Base-by-base conservation (phyloP, 1,140 invertebrate species). In the Grapholita molesta region DNA sequence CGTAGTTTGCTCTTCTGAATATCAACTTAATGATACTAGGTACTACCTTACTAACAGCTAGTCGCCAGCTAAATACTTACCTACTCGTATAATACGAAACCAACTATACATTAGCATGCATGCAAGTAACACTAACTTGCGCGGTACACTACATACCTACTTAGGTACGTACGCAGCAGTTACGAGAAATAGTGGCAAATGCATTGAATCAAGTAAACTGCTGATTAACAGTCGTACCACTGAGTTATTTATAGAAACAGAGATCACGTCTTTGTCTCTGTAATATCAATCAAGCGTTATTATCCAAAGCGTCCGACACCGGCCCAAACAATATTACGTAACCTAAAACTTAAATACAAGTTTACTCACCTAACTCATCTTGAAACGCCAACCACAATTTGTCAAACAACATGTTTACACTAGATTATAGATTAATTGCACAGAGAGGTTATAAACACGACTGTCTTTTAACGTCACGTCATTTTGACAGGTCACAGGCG, bases 241-340 rank as follows among this genome's bases (percentile, higher is more conserved):
- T 71, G 70, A 75, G 76, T 75, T 91, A 91, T 91, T 87, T 89
- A 80, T 89, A 91, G 89, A 86, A 78, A 83, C 79, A 86, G 82
- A 89, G 88, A 90, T 88, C 88, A 88, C 81, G 77, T 83, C 87
- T 88, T 88, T 88, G 87, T 89, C 82, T 88, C 77, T 80, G 76
- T 86, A 86, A 84, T 88, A 80, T 88, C 69, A 87, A 82, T 79
- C 71, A 82, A 81, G 75, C 79, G 71, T 72, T 75, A 66, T 71
- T 73, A 72, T 67, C 70, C 70, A 70, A 72, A 52, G 69, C 67
- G 38, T 32, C 70, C 69, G 30, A 74, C 66, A 66, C 72, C 78
- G 78, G 75, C 78, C 81, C 80, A 80, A 84, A 84, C 82, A 83
- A 66, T 64, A 78, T 74, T 78, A 79, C 72, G 81, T 87, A 89